Evolutionary conservation across 2,888 invertebrate species (phyloP).

Genomic region (Pollenia amentaria): DNA sequence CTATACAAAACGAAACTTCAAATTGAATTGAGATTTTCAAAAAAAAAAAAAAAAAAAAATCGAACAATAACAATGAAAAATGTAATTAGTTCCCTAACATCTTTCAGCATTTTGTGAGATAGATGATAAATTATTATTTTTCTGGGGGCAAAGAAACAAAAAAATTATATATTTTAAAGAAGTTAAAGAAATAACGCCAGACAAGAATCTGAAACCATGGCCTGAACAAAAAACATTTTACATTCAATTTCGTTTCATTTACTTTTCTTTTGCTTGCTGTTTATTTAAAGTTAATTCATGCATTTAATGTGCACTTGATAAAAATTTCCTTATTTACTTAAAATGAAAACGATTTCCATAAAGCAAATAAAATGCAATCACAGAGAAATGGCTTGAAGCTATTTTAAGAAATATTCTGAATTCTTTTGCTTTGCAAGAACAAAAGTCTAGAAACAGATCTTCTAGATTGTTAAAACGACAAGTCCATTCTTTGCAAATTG

Average conservation of each 20-base stretch:
- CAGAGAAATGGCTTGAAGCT: slow-evolving; percentile 42
- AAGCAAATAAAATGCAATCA: slow-evolving; percentile 38
- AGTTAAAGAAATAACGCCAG: not conserved
- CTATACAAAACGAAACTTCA: slow-evolving; percentile 11
- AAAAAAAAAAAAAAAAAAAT: not conserved
- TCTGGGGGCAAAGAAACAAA: slow-evolving; percentile 4
- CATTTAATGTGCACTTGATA: slow-evolving; percentile 65
- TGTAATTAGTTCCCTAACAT: slow-evolving; percentile 48
- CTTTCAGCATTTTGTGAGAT: slow-evolving; percentile 21
- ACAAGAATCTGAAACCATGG: not conserved
- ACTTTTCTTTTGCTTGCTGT: slow-evolving; percentile 12
- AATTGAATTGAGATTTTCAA: slow-evolving; percentile 34
- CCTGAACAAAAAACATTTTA: not conserved
- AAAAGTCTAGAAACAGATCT: slow-evolving; percentile 23
- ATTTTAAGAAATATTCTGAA: slow-evolving; percentile 24
- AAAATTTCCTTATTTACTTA: slow-evolving; percentile 48
- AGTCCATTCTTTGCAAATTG: not conserved
- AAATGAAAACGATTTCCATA: slow-evolving; percentile 48
- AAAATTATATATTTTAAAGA: not conserved
- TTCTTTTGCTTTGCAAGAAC: slow-evolving; percentile 1
- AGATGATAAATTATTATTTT: slow-evolving; percentile 56
- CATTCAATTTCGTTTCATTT: slow-evolving; percentile 18
- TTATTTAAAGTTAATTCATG: slow-evolving; percentile 52
- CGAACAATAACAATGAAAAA: slow-evolving; percentile 8
- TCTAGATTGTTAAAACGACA: slow-evolving; percentile 44